Percentiles rank a stretch among this genome's conserved stretches.
Evolutionary conservation across 2,888 invertebrate genomes (phyloP).

Genomic region (Pandemis corylana): DNA sequence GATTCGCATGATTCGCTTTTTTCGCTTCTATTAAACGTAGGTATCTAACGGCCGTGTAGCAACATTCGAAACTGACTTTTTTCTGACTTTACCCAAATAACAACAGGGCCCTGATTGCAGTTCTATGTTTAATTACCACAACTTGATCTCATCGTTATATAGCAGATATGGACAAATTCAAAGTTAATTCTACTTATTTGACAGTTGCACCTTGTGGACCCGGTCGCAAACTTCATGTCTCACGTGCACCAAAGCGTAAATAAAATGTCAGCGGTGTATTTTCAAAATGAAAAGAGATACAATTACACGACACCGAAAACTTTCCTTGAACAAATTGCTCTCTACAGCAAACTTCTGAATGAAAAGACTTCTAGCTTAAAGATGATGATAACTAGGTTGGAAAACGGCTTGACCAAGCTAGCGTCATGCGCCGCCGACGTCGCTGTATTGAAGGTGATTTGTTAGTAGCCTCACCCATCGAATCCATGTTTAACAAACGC

Average conservation of each 20-base stretch:
- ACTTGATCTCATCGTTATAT: no score
- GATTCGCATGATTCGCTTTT: no score
- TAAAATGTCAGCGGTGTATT: constrained; percentile 91
- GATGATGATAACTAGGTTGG: constrained; percentile 91
- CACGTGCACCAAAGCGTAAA: constrained; percentile 95
- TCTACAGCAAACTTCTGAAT: constrained; percentile 89
- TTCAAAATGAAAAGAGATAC: constrained; percentile 94
- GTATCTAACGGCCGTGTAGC: no score
- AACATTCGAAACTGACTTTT: no score
- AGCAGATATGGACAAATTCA: no score
- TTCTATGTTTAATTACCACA: no score
- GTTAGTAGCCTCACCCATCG: no score
- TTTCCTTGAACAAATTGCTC: constrained; percentile 95
- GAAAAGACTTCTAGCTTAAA: constrained; percentile 89
- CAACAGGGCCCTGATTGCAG: no score
- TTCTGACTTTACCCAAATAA: no score
- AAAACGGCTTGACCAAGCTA: constrained; percentile 95
- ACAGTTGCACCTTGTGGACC: constrained; percentile 84
- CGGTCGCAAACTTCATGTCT: constrained; percentile 95
- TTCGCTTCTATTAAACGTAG: no score
- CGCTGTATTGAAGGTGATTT: constrained; percentile 90
- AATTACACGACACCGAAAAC: constrained; percentile 99
- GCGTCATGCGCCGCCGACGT: constrained; percentile 94
- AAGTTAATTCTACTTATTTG: constrained; percentile 40
- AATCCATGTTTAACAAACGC: no score